A percentile compares a stretch with the other conserved stretches of the same genome.
These are phyloP conservation scores for Trichogramma evanescens DNA, from an alignment of 2,888 invertebrate species.

Conservation along the genomic window DNA sequence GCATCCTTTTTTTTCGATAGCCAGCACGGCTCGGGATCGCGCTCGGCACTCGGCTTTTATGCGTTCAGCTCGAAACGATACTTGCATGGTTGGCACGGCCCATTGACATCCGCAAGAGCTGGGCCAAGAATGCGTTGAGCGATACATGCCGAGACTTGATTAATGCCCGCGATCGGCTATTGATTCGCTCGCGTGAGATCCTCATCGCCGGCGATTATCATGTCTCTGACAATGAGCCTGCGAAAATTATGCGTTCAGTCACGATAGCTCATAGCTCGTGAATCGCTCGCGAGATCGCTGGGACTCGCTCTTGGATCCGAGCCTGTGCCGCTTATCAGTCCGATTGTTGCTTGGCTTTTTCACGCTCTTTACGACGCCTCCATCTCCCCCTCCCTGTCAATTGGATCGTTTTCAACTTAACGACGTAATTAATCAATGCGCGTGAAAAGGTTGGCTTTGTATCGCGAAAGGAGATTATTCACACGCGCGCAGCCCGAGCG, in stretches of 20 bases:
- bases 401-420: not conserved
- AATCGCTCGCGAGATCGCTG: no score
- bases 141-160: no score
- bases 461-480: slow-evolving; percentile 7
- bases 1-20: not conserved
- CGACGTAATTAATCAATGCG: slow-evolving; percentile 19
- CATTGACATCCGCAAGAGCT: not conserved
- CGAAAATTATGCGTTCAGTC: no score
- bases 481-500: not conserved
- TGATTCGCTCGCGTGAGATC: not conserved
- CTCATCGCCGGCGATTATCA: no score
- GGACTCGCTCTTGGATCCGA: no score
- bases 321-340: no score
- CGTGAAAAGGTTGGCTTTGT: slow-evolving; percentile 1
- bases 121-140: not conserved
- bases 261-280: no score
- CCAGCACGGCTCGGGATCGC: slow-evolving; percentile 22
- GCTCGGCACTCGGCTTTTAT: slow-evolving; percentile 40
- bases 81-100: slow-evolving; percentile 14
- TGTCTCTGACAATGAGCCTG: no score
- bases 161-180: no score
- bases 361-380: not conserved
- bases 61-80: slow-evolving; percentile 26
- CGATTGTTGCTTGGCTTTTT: no score
- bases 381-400: not conserved